Percentiles rank a stretch among this genome's conserved stretches.
Evolutionary conservation across 2,888 invertebrate species (phyloP).

Genomic region (Parnassius orleans): DNA sequence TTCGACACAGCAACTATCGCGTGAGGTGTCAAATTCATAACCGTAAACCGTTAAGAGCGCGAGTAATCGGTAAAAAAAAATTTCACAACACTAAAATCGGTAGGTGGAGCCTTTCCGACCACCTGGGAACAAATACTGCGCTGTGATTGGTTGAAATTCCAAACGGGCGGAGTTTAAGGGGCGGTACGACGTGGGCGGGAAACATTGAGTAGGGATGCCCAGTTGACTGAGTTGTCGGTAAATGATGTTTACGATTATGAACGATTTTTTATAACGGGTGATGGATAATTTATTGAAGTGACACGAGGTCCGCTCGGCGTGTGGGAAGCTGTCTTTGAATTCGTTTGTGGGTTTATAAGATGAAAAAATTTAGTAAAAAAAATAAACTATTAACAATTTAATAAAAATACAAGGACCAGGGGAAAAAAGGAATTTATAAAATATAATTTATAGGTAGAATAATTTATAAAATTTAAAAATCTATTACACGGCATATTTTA

Average conservation of each 20-base stretch:
- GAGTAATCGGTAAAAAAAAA: constrained; percentile 56
- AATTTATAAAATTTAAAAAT: too few relatives aligned
- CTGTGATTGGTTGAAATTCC: constrained; percentile 55
- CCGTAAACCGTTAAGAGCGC: constrained; percentile 46
- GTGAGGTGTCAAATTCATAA: constrained; percentile 68
- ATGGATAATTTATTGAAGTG: constrained; percentile 70
- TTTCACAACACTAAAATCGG: constrained; percentile 71
- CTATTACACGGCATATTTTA: too few relatives aligned
- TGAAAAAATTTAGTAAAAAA: neutral
- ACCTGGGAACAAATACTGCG: constrained; percentile 46
- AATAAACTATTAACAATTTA: too few relatives aligned
- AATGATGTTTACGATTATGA: constrained; percentile 54
- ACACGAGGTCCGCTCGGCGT: constrained; percentile 56
- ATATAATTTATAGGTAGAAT: too few relatives aligned
- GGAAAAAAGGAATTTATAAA: too few relatives aligned
- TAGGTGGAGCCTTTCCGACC: constrained; percentile 53
- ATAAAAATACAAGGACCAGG: too few relatives aligned
- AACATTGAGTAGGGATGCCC: constrained; percentile 56
- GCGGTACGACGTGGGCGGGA: constrained; percentile 41
- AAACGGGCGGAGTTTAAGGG: constrained; percentile 61
- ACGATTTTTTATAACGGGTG: constrained; percentile 47
- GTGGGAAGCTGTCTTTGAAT: constrained; percentile 32
- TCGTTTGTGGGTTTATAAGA: neutral
- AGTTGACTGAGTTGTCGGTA: constrained; percentile 63
- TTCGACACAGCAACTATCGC: constrained; percentile 47